Percentiles rank a stretch among this genome's conserved stretches.
Conservation (phyloP, 2,797 vertebrate genomes). For the Champsocephalus esox region DNA sequence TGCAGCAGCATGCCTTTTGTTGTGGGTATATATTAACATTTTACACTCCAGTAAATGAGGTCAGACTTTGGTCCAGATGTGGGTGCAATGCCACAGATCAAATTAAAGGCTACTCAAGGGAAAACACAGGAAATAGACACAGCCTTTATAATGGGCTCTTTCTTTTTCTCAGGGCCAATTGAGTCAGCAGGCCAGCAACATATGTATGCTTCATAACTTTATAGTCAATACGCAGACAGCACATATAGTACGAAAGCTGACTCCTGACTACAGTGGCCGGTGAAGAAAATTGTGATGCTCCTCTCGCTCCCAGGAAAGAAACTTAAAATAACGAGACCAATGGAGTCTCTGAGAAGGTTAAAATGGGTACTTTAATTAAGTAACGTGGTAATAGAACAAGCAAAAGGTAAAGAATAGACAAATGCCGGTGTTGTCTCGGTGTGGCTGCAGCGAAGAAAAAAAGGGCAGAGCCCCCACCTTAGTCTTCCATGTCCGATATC, state of each 20-base stretch:
- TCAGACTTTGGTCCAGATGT: conserved; percentile 52
- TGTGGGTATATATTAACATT: conserved; percentile 80
- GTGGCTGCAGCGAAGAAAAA: no score
- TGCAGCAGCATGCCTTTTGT: conserved; percentile 64
- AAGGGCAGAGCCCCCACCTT: no score
- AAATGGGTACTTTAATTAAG: no score
- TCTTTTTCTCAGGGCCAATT: conserved; percentile 38
- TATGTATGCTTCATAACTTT: conserved; percentile 5
- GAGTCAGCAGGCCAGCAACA: conserved; percentile 14
- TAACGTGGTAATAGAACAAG: no score
- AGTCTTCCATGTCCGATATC: no score
- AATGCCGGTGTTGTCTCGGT: no score
- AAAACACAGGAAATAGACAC: conserved; percentile 71
- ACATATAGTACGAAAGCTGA: not conserved
- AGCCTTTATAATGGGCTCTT: conserved; percentile 47
- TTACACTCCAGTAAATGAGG: conserved; percentile 73
- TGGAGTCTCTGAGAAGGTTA: no score
- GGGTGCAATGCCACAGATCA: conserved; percentile 71
- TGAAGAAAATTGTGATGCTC: no score
- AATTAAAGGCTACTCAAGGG: conserved; percentile 73
- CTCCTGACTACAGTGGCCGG: no score
- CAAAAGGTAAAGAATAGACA: no score
- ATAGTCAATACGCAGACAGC: not conserved
- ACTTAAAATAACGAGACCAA: no score
- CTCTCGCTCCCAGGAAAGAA: no score